phyloP scores from a whole-genome alignment of 1,140 invertebrate genomes.

The honey bee (Apis mellifera) region Amel_HAv3.1 CM009944.2:5415501-5416000 shows the following conservation, averaged over 20 bases:
- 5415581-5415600: slow-evolving; percentile 63
- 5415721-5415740: slow-evolving; percentile 56
- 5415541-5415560: slow-evolving; percentile 76
- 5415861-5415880: slow-evolving; percentile 8
- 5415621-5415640: slow-evolving; percentile 73
- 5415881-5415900: slow-evolving; percentile 1
- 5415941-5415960: slow-evolving; percentile 90
- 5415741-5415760: slow-evolving; percentile 70
- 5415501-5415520: slow-evolving; percentile 66
- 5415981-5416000: slow-evolving; percentile 83
- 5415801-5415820: slow-evolving; percentile 70
- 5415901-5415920: slow-evolving; percentile 74
- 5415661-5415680: not conserved
- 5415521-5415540: slow-evolving; percentile 64
- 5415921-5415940: slow-evolving; percentile 80
- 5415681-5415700: not conserved
- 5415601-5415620: slow-evolving; percentile 74
- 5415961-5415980: slow-evolving; percentile 86
- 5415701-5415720: not conserved
- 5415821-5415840: slow-evolving; percentile 37
- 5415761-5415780: slow-evolving; percentile 66
- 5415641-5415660: slow-evolving; percentile 46
- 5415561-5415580: slow-evolving; percentile 76
- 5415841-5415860: not conserved
- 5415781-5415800: slow-evolving; percentile 68